phyloP scores from a whole-genome alignment of 2,113 vertebrate genomes.

The Lethenteron camtschaticum region DNA sequence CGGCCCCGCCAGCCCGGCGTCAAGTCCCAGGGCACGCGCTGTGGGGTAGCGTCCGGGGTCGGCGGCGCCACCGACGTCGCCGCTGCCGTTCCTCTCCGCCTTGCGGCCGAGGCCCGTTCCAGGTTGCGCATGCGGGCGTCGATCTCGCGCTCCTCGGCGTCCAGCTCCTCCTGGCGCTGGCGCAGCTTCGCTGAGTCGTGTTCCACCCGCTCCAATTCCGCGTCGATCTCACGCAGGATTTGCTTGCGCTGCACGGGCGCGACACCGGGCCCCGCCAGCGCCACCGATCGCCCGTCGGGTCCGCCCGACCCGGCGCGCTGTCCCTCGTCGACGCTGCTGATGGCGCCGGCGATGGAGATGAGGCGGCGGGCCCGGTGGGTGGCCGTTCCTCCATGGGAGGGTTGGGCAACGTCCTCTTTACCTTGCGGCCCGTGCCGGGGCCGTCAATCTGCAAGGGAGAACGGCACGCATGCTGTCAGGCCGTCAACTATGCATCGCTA shows the following conservation, averaged over 20 bases:
- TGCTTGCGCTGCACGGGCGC: slow-evolving; percentile 52
- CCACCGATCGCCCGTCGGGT: too few species aligned
- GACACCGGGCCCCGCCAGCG: slow-evolving; percentile 24
- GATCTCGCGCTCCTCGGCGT: slow-evolving; percentile 96
- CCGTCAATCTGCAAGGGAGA: too few species aligned
- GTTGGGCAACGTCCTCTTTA: slow-evolving; percentile 90
- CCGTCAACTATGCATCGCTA: too few species aligned
- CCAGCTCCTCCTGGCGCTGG: slow-evolving; percentile 85
- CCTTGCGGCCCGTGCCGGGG: slow-evolving; percentile 32
- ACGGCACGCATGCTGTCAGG: too few species aligned
- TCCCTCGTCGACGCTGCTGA: slow-evolving; percentile 35
- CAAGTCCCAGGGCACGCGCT: too few species aligned
- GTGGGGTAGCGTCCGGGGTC: too few species aligned
- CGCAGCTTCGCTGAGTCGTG: slow-evolving; percentile 86
- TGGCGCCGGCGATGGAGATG: slow-evolving; percentile 44
- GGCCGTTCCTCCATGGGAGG: slow-evolving; percentile 61
- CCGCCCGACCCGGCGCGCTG: slow-evolving; percentile 36
- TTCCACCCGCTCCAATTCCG: slow-evolving; percentile 78
- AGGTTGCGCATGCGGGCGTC: slow-evolving; percentile 87
- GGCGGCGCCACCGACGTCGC: too few species aligned
- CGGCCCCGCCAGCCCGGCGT: too few species aligned
- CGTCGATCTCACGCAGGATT: slow-evolving; percentile 68
- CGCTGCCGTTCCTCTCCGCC: slow-evolving; percentile 33
- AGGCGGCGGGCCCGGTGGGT: slow-evolving; percentile 22
- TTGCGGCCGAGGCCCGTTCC: slow-evolving; percentile 83